A percentile compares a stretch with the other conserved stretches of the same genome.
phyloP scores from a whole-genome alignment of 1,140 invertebrate species.

The Drosophila nannoptera region DNA sequence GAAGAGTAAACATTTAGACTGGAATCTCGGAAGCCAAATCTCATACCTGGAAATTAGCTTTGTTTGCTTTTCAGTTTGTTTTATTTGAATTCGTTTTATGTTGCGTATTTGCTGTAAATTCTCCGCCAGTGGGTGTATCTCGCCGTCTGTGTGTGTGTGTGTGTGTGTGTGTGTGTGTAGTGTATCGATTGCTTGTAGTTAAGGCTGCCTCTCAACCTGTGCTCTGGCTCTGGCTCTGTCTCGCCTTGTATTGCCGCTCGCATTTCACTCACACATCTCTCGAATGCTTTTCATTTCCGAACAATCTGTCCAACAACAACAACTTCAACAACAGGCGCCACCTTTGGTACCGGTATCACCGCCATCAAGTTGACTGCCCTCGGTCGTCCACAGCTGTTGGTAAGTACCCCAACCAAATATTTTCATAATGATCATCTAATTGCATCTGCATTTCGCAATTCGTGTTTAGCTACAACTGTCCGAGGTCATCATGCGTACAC shows the following conservation, averaged over 20 bases:
- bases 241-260: constrained; percentile 4
- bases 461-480: constrained; percentile 92
- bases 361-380: constrained; percentile 98
- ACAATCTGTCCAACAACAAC: constrained; percentile 48
- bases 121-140: not conserved
- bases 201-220: not conserved
- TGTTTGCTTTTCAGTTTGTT: constrained; percentile 6
- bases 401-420: constrained; percentile 78
- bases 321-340: constrained; percentile 88
- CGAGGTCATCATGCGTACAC: constrained; percentile 96
- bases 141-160: constrained; percentile 9
- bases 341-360: constrained; percentile 96
- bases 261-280: constrained; percentile 45
- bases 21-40: constrained; percentile 10
- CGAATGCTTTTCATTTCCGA: constrained; percentile 67
- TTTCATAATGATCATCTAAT: constrained; percentile 3
- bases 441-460: constrained; percentile 1
- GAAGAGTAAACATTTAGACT: not conserved
- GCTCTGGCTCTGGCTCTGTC: constrained; percentile 2
- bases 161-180: constrained; percentile 6
- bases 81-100: constrained; percentile 6
- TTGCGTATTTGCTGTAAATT: constrained; percentile 10
- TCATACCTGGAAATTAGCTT: constrained; percentile 19
- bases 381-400: constrained; percentile 96
- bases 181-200: constrained; percentile 30